Evolutionary conservation across 2,888 invertebrate genomes (phyloP).

Genomic region (Pseudeuparius sepicola): DNA sequence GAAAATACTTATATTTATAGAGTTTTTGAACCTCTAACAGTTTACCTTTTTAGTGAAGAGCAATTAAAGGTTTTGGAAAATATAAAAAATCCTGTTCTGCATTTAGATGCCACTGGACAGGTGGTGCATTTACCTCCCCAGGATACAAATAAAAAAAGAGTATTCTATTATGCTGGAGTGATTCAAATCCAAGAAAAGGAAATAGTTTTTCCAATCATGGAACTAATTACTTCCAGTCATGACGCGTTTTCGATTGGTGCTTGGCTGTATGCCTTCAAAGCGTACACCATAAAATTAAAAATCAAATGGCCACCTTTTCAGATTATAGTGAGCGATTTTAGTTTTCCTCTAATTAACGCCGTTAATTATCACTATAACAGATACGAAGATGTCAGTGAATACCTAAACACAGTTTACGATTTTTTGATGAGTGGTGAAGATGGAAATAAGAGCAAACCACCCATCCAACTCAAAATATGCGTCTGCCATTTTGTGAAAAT

Average conservation of each 20-base stretch:
- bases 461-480: slow-evolving; percentile 5
- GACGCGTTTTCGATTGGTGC: slow-evolving; percentile 7
- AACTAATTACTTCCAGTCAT: slow-evolving; percentile 4
- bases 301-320: slow-evolving; percentile 5
- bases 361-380: slow-evolving; percentile 6
- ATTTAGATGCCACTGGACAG: slow-evolving; percentile 9
- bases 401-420: slow-evolving; percentile 4
- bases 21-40: no score
- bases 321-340: slow-evolving; percentile 7
- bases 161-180: slow-evolving; percentile 10
- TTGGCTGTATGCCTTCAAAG: slow-evolving; percentile 6
- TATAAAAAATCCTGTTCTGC: background rate
- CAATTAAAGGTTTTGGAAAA: background rate
- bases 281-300: slow-evolving; percentile 1
- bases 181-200: background rate
- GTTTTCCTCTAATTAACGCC: slow-evolving; percentile 8
- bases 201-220: slow-evolving; percentile 4
- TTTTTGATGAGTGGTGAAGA: no score
- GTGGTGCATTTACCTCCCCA: slow-evolving; percentile 7
- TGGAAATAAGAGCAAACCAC: background rate
- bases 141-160: slow-evolving; percentile 1
- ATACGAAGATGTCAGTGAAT: slow-evolving; percentile 4
- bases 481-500: slow-evolving; percentile 7
- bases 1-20: no score
- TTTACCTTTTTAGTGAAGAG: no score